Base-by-base conservation (phyloP, 1,140 invertebrate genomes). In the Danaus melanippus region DNA sequence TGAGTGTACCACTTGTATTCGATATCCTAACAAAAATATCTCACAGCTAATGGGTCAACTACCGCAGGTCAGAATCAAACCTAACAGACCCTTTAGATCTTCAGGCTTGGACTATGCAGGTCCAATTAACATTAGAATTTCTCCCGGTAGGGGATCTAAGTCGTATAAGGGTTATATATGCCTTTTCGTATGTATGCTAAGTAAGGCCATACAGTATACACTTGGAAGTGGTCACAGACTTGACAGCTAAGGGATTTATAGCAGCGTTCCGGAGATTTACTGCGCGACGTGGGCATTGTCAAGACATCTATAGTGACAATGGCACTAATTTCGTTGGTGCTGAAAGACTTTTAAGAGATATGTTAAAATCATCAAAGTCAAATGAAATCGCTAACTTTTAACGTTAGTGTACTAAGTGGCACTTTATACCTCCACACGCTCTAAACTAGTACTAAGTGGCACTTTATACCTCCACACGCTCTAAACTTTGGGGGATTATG, bases 211-310 rank as follows among this genome's bases (percentile, higher is more conserved):
- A 11, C 49, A 61, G 11, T 49, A 46, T 64, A 11, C 49, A 61
- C 17, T 49, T 50, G 43, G 42, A 64, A 44, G n/a, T 46, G 10
- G 69, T 80, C 11, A 53, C 50, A 7, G 66, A 71, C 46, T 53
- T 87, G 10, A 61, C 54, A 5, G 62, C 79, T 17, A 60, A 74
- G 42, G 58, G 42, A 8, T 86, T 79, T 58, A 43, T 86, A 43
- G 45, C 63, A 12, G 65, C 66, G 7, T 61, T 80, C 8, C 59
- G 65, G 52, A 44, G 78, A 17, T 84, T 87, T 53, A 60, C 67
- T 7, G 64, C 69, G 0, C 44, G 80, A 50, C 46, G 76, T 17
- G 75, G 75, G 8, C 44, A 53, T 12, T 66, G 66, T 43, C 48
- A 46, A 4, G 48, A 66, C n/a, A 12, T 84, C 8, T 76, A 60